Base-by-base conservation (phyloP, 2,888 invertebrate genomes). In the Drosophila engyochracea region DNA sequence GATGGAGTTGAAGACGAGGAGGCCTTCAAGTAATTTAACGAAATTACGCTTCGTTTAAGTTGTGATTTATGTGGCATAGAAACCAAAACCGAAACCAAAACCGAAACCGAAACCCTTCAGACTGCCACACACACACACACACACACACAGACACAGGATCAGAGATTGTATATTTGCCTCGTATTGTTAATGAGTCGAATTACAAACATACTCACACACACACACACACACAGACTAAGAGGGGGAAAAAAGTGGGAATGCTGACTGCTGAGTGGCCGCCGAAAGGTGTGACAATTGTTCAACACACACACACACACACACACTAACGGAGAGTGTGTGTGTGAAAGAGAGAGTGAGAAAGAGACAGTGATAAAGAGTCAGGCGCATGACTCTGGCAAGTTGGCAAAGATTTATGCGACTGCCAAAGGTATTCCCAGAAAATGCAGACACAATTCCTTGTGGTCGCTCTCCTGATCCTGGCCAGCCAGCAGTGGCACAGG, bases 121-220 rank as follows among this genome's bases (percentile, higher is more conserved):
- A 63, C 66, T 57, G 83, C 70, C 74, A 85, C 81, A 76, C 77
- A 73, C 64, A 67, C 30, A 47, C 54, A 47, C 41, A 60, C 19
- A 57, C 25, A 25, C 25, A 25, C 52, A 67, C 5, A 19, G 19
- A 19, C 28, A 22, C 31, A 53, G 53, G 37, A 57, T 41, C 28
- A 66, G 28, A 78, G 70, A 71, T 66, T 73, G 65, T 82, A 76
- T 61, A 77, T 83, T 64, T 72, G 81, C 67, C 83, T 82, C 66
- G 82, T 70, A 88, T 85, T 91, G 91, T 91, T 91, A 91, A 92
- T 92, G 91, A 92, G 89, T 91, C 92, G 86, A 90, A 91, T 91
- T 91, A 92, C 91, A 83, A 67, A 80, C 68, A 62, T 30, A 54
- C 16, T 71, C 55, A 65, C 28, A 79, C 66, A 74, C 53, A 62